phyloP scores from a whole-genome alignment of 2,113 vertebrate species.

The Brachionichthys hirsutus region DNA sequence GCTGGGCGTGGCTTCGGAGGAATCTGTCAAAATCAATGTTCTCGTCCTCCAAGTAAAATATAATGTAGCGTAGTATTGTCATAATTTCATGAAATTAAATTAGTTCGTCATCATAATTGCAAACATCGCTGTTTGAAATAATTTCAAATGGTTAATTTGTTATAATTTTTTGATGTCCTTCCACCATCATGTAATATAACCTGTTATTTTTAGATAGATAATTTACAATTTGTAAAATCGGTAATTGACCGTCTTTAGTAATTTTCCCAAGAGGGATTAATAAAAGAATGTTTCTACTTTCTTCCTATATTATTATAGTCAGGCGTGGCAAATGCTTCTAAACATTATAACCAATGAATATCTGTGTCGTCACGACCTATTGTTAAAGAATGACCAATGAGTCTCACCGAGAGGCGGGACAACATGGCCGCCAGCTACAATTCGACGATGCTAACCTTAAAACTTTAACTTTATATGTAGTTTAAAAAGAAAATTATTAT shows the following conservation, averaged over 20 bases:
- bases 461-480: not conserved
- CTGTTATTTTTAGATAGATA: too few relatives aligned
- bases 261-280: too few relatives aligned
- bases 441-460: not conserved
- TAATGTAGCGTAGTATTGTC: constrained; percentile 36
- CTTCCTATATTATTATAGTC: not conserved
- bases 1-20: constrained; percentile 80
- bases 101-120: not conserved
- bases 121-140: not conserved
- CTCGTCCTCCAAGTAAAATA: constrained; percentile 2
- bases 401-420: constrained; percentile 25
- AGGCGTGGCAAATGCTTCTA: not conserved
- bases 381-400: constrained; percentile 50
- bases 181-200: not conserved
- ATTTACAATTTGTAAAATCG: too few relatives aligned
- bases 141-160: not conserved
- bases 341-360: constrained; percentile 47
- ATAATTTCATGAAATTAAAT: constrained; percentile 32
- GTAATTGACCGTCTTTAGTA: too few relatives aligned
- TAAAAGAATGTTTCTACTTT: too few relatives aligned
- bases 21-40: constrained; percentile 88
- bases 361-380: not conserved
- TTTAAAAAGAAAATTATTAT: not conserved
- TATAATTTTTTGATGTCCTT: not conserved
- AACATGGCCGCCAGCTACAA: constrained; percentile 26